phyloP scores from a whole-genome alignment of 1,140 invertebrate species.

The Musca domestica region DNA sequence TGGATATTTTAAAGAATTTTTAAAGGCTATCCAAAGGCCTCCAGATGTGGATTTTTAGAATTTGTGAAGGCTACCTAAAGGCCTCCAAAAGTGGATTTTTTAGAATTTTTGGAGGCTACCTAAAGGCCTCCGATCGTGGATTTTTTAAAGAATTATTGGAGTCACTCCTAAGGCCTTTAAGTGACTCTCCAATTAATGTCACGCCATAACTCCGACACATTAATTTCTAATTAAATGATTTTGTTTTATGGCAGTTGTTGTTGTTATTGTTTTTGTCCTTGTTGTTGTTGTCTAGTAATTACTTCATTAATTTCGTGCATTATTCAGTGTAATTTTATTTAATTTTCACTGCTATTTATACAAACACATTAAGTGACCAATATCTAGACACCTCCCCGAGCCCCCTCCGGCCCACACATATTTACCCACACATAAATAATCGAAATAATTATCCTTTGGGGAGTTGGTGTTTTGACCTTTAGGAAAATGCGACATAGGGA shows the following conservation, averaged over 20 bases:
- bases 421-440: no score
- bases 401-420: neutral
- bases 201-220: neutral
- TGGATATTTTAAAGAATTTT: no score
- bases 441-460: no score
- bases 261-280: neutral
- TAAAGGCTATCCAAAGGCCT: no score
- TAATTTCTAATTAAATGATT: constrained; percentile 8
- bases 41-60: no score
- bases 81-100: no score
- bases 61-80: no score
- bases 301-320: constrained; percentile 12
- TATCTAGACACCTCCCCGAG: no score
- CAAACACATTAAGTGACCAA: neutral
- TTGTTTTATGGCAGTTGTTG: neutral
- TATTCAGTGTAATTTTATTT: constrained; percentile 14
- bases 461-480: no score
- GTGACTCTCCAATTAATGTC: constrained; percentile 3
- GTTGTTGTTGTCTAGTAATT: neutral
- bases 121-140: neutral
- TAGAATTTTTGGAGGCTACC: no score
- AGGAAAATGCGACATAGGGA: no score
- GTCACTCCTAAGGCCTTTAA: no score
- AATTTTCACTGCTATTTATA: constrained; percentile 1
- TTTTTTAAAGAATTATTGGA: neutral